phyloP scores from a whole-genome alignment of 1,140 invertebrate genomes.

The Pseudoatta argentina region DNA sequence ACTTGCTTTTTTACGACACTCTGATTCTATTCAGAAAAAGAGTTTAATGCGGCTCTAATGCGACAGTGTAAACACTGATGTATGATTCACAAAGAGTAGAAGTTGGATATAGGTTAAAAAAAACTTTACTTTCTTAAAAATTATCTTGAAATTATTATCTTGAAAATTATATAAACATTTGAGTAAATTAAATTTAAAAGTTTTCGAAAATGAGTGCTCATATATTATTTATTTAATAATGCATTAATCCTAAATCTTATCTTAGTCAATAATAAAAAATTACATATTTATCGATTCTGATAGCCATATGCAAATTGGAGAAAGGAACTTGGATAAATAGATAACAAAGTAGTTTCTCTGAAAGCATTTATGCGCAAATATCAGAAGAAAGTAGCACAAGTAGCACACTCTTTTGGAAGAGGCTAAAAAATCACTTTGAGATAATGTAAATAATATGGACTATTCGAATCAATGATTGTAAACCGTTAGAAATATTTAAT shows the following conservation, averaged over 20 bases:
- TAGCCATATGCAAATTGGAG: conserved; percentile 26
- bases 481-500: not conserved
- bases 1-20: conserved; percentile 51
- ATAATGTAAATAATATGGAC: conserved; percentile 8
- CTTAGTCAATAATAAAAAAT: not conserved
- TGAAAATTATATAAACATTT: no score
- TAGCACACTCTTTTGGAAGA: not conserved
- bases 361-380: conserved; percentile 20
- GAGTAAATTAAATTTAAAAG: no score
- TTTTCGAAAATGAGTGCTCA: no score
- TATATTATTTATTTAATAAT: no score
- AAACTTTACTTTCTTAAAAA: not conserved
- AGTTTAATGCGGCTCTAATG: not conserved
- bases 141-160: no score
- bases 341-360: conserved; percentile 6
- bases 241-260: not conserved
- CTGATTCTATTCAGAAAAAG: conserved; percentile 33
- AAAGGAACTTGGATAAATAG: not conserved
- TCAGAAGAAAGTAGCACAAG: not conserved
- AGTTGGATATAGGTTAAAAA: not conserved
- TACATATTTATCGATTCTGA: not conserved
- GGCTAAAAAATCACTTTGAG: not conserved
- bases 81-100: not conserved
- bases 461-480: not conserved
- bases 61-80: conserved; percentile 47